These are phyloP conservation scores for Amiota minor DNA, from an alignment of 2,888 invertebrate species.

Conservation along the genomic window DNA sequence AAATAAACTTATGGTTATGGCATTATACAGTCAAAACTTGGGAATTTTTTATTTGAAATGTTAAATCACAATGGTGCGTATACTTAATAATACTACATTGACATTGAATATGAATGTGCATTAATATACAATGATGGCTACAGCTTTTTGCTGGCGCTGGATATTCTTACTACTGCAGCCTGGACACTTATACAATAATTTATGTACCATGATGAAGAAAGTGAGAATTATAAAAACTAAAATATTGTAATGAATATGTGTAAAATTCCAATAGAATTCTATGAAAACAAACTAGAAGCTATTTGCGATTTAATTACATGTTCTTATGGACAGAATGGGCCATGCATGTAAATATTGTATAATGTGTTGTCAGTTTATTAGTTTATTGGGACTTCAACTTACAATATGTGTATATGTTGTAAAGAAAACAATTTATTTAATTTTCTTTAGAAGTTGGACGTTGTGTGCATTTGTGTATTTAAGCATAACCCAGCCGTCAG, in stretches of 20 bases:
- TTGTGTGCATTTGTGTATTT: too few species aligned
- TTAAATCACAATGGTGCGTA: slow-evolving; percentile 20
- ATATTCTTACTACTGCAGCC: neutral
- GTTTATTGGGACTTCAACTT: too few species aligned
- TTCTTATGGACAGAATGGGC: slow-evolving; percentile 70
- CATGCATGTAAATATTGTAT: too few species aligned
- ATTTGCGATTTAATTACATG: slow-evolving; percentile 66
- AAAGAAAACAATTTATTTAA: too few species aligned
- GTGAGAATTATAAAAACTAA: slow-evolving; percentile 51
- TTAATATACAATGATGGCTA: neutral
- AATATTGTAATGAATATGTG: slow-evolving; percentile 69
- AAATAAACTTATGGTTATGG: slow-evolving; percentile 7
- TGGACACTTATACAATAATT: slow-evolving; percentile 32
- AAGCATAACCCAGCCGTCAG: too few species aligned
- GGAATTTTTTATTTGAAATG: neutral
- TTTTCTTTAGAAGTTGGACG: too few species aligned
- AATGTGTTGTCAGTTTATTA: slow-evolving; percentile 50
- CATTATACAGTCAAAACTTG: neutral
- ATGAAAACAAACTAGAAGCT: slow-evolving; percentile 40
- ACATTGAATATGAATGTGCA: slow-evolving; percentile 15
- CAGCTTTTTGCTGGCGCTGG: neutral
- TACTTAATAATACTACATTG: slow-evolving; percentile 19
- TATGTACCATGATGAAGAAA: slow-evolving; percentile 33
- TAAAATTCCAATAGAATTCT: slow-evolving; percentile 68
- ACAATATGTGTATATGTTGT: too few species aligned